These are phyloP conservation scores for Opisthocomus hoazin DNA, from an alignment of 2,113 vertebrate genomes.

Conservation along the genomic window DNA sequence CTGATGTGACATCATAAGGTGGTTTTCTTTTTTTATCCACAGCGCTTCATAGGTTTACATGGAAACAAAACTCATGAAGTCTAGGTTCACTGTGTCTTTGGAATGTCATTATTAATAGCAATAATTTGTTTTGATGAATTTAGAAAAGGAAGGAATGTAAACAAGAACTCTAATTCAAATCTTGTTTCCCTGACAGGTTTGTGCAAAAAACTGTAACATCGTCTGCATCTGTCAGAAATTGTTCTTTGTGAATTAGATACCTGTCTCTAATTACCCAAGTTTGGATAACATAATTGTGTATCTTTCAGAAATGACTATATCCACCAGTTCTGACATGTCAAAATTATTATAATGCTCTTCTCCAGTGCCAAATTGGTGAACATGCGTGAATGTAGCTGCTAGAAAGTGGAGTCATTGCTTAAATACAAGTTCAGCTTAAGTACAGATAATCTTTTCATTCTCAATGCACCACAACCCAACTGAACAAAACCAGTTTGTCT, in stretches of 20 bases:
- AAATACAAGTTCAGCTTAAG: neutral
- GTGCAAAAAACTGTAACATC: neutral
- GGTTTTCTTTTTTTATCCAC: neutral
- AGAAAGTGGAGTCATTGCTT: neutral
- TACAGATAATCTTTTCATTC: neutral
- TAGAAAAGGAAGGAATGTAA: neutral
- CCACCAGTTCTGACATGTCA: neutral
- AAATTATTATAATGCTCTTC: neutral
- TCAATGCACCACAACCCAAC: neutral
- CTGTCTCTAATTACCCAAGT: neutral
- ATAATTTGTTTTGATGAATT: neutral
- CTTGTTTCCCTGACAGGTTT: neutral
- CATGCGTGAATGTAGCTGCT: neutral
- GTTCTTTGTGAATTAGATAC: neutral
- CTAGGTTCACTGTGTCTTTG: neutral
- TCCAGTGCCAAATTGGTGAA: neutral
- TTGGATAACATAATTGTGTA: neutral
- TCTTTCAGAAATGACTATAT: neutral
- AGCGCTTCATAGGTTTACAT: neutral
- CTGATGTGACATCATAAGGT: constrained; percentile 17
- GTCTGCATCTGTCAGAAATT: neutral
- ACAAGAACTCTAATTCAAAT: neutral
- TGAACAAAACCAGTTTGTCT: neutral
- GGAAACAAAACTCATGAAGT: neutral
- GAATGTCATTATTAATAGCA: neutral